Evolutionary conservation across 2,888 invertebrate genomes (phyloP).

Genomic region (Andrena bucephala): DNA sequence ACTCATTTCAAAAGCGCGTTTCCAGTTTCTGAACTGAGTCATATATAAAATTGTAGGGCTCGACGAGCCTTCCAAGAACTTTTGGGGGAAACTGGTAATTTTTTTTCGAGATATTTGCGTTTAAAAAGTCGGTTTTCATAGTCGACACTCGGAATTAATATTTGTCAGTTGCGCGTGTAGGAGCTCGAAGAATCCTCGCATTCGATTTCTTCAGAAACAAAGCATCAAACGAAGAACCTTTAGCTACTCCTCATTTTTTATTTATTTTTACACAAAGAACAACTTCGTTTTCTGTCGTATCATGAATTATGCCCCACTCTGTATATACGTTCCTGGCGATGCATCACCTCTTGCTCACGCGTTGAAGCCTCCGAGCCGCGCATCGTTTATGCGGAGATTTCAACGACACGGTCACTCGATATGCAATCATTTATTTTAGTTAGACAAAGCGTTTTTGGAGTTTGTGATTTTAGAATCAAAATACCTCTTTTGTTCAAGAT

Average conservation of each 20-base stretch:
- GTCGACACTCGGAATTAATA: too few relatives aligned
- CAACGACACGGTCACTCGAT: neutral
- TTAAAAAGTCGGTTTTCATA: too few relatives aligned
- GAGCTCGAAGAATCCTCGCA: neutral
- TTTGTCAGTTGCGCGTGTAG: too few relatives aligned
- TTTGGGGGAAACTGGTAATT: too few relatives aligned
- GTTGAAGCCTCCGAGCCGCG: constrained; percentile 10
- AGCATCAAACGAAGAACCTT: neutral
- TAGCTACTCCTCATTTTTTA: neutral
- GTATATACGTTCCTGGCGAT: neutral
- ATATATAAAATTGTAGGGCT: too few relatives aligned
- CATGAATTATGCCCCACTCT: neutral
- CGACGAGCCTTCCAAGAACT: too few relatives aligned
- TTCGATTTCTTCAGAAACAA: neutral
- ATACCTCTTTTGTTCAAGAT: too few relatives aligned
- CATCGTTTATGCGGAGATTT: constrained; percentile 16
- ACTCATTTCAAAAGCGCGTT: too few relatives aligned
- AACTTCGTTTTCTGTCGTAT: neutral
- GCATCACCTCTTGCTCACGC: constrained; percentile 9
- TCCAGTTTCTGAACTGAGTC: too few relatives aligned
- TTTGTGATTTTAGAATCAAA: too few relatives aligned
- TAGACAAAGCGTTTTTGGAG: too few relatives aligned
- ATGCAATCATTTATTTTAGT: neutral
- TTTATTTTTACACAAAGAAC: constrained; percentile 2
- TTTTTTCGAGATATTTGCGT: too few relatives aligned